Conservation (phyloP, 2,888 invertebrate species). For the Prosopocoilus inquinatus region DNA sequence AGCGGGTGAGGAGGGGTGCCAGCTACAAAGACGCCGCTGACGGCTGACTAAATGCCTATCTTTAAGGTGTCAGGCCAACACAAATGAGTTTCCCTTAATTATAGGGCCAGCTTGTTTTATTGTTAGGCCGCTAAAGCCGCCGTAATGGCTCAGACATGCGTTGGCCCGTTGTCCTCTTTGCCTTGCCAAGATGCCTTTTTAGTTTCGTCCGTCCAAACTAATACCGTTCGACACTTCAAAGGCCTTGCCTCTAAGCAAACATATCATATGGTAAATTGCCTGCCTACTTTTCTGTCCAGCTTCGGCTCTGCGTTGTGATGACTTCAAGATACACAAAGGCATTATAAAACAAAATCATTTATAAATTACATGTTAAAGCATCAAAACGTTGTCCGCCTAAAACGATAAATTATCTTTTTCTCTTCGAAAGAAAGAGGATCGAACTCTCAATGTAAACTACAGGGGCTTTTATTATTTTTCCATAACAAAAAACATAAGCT, state of each 20-base stretch:
- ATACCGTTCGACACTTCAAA: conserved; percentile 37
- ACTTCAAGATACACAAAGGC: conserved; percentile 49
- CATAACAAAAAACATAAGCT: conserved; percentile 26
- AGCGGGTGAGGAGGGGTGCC: conserved; percentile 47
- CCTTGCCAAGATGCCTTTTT: conserved; percentile 17
- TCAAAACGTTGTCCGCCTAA: conserved; percentile 52
- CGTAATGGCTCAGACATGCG: conserved; percentile 29
- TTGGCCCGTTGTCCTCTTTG: conserved; percentile 11
- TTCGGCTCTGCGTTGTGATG: conserved; percentile 39
- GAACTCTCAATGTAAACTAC: conserved; percentile 28
- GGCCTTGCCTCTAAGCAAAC: conserved; percentile 52
- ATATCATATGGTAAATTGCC: conserved; percentile 53
- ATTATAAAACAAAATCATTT: conserved; percentile 52
- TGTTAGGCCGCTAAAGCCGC: conserved; percentile 44
- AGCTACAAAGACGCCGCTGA: conserved; percentile 52
- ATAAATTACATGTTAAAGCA: conserved; percentile 52
- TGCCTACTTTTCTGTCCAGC: conserved; percentile 39
- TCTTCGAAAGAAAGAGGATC: conserved; percentile 23
- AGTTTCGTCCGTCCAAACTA: conserved; percentile 27
- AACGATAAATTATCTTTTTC: conserved; percentile 50
- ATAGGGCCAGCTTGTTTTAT: conserved; percentile 51
- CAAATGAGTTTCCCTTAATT: conserved; percentile 54
- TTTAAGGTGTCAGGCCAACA: conserved; percentile 53
- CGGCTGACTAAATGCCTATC: conserved; percentile 54
- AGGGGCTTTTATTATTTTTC: conserved; percentile 28